phyloP scores from a whole-genome alignment of 2,113 vertebrate genomes.

The Sigmodon hispidus region DNA sequence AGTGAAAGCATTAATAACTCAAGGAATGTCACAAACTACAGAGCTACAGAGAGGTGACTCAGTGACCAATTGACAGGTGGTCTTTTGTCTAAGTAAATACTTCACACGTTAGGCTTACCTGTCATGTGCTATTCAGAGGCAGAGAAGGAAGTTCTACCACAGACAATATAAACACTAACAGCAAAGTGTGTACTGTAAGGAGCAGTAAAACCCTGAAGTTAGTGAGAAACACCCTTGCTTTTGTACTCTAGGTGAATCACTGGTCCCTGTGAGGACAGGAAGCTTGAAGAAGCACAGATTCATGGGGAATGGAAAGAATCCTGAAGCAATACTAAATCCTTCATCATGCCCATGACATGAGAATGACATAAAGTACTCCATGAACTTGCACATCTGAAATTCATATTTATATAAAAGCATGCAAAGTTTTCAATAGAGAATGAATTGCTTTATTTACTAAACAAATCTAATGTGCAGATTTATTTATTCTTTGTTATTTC shows the following conservation, averaged over 20 bases:
- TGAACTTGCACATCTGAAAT: neutral
- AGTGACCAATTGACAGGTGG: constrained; percentile 89
- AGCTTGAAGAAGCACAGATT: constrained; percentile 85
- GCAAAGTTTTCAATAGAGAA: neutral
- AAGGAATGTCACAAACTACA: constrained; percentile 93
- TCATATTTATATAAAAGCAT: neutral
- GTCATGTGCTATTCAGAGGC: constrained; percentile 93
- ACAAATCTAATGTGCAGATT: neutral
- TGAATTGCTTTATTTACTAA: neutral
- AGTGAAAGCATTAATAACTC: constrained; percentile 92
- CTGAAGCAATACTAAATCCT: constrained; percentile 78
- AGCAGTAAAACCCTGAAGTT: constrained; percentile 90
- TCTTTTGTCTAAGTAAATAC: constrained; percentile 95
- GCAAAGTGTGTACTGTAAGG: constrained; percentile 92
- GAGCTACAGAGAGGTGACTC: constrained; percentile 93
- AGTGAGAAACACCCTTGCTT: constrained; percentile 88
- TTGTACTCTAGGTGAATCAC: constrained; percentile 85
- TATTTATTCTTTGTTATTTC: neutral
- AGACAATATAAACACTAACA: constrained; percentile 95
- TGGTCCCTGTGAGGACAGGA: constrained; percentile 86
- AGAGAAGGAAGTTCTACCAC: constrained; percentile 90
- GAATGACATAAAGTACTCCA: neutral
- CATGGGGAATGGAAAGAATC: constrained; percentile 70
- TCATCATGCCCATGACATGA: neutral
- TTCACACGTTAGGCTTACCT: constrained; percentile 97